These are phyloP conservation scores for Aplysia californica DNA, from an alignment of 1,140 invertebrate species.

Conservation along the genomic window DNA sequence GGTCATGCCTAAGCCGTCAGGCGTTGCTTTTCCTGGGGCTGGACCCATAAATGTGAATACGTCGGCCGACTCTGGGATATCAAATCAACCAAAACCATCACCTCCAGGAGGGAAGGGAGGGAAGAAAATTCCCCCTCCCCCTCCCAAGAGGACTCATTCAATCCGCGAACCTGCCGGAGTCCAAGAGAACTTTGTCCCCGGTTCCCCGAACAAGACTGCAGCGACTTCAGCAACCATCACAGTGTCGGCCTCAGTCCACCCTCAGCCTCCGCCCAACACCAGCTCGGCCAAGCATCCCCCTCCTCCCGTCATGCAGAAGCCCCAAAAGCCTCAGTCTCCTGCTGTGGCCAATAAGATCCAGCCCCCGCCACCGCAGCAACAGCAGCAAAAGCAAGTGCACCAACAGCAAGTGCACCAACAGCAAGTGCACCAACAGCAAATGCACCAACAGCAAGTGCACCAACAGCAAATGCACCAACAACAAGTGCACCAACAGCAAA, in stretches of 20 bases:
- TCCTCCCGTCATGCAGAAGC: slow-evolving; percentile 10
- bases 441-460: not conserved
- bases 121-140: slow-evolving; percentile 77
- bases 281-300: not conserved
- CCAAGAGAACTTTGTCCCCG: not conserved
- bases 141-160: slow-evolving; percentile 79
- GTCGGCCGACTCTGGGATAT: not conserved
- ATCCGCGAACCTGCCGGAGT: slow-evolving; percentile 44
- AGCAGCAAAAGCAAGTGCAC: not conserved
- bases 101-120: slow-evolving; percentile 39
- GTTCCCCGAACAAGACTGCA: not conserved
- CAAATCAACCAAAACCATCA: slow-evolving; percentile 29
- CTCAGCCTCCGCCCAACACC: not conserved
- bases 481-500: too few relatives aligned
- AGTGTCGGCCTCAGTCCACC: not conserved
- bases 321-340: not conserved
- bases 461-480: too few relatives aligned
- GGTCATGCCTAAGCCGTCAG: slow-evolving; percentile 35
- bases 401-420: not conserved
- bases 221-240: not conserved
- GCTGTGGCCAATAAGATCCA: slow-evolving; percentile 3
- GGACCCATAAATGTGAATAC: slow-evolving; percentile 40
- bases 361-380: not conserved
- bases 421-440: not conserved
- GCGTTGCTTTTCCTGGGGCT: not conserved